Percentiles rank a stretch among this genome's conserved stretches.
Evolutionary conservation across 2,888 invertebrate species (phyloP).

Genomic region (Drosophila anceps): DNA sequence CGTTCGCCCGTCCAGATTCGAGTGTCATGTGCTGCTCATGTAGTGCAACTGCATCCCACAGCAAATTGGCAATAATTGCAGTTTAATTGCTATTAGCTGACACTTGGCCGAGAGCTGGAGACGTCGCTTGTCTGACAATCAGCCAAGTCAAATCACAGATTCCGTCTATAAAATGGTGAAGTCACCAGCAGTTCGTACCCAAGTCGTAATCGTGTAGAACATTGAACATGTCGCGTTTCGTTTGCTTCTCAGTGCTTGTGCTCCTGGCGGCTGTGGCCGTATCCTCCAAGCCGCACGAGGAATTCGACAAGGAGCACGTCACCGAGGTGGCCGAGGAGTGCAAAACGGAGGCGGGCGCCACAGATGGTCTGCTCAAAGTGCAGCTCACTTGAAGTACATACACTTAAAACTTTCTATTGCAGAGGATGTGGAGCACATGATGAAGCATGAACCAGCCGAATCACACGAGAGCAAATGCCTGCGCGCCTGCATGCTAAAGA

Average conservation of each 20-base stretch:
- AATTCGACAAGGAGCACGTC: slow-evolving; percentile 67
- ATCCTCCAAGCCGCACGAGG: slow-evolving; percentile 62
- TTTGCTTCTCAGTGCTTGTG: slow-evolving; percentile 38
- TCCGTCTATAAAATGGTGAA: slow-evolving; percentile 55
- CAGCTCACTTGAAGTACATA: too few species aligned
- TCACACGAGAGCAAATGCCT: slow-evolving; percentile 82
- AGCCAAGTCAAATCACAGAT: slow-evolving; percentile 39
- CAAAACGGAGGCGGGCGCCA: slow-evolving; percentile 79
- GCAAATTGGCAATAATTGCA: slow-evolving; percentile 61
- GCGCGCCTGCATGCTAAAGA: slow-evolving; percentile 82
- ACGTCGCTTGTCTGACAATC: slow-evolving; percentile 37
- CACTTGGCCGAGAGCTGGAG: slow-evolving; percentile 29
- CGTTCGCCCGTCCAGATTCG: slow-evolving; percentile 60
- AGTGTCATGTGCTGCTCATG: slow-evolving; percentile 78
- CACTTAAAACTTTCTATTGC: background rate
- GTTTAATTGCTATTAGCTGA: slow-evolving; percentile 57
- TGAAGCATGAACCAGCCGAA: slow-evolving; percentile 68
- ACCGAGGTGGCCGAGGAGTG: slow-evolving; percentile 71
- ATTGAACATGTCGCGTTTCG: slow-evolving; percentile 60
- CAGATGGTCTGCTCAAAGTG: slow-evolving; percentile 73
- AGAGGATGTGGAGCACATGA: slow-evolving; percentile 81
- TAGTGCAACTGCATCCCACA: slow-evolving; percentile 67
- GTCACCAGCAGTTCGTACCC: slow-evolving; percentile 32
- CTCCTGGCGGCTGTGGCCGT: slow-evolving; percentile 31
- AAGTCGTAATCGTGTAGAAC: slow-evolving; percentile 39